These are phyloP conservation scores for Benitochromis conjunctus DNA, from an alignment of 2,113 vertebrate species.

Conservation along the genomic window DNA sequence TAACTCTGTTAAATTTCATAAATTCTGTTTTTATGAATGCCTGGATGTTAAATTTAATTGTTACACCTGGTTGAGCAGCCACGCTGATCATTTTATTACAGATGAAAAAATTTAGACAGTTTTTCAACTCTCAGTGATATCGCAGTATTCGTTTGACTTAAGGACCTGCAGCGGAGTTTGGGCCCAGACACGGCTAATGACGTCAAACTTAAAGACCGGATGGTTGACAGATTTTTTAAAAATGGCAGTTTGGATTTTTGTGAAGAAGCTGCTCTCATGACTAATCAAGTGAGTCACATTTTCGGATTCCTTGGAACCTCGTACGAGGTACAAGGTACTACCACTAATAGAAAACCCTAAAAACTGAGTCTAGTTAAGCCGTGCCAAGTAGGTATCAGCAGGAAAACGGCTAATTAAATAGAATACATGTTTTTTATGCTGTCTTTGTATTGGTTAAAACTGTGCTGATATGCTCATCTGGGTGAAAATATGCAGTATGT, in stretches of 20 bases:
- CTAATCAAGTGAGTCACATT: neutral
- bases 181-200: too few species aligned
- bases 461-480: neutral
- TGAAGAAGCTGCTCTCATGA: neutral
- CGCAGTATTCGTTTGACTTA: too few species aligned
- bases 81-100: too few species aligned
- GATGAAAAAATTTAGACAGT: too few species aligned
- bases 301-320: neutral
- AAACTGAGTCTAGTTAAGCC: neutral
- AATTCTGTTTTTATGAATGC: too few species aligned
- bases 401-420: neutral
- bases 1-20: too few species aligned
- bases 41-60: too few species aligned
- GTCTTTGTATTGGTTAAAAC: neutral
- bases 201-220: too few species aligned
- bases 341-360: neutral
- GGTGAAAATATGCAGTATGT: neutral
- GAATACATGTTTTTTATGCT: neutral
- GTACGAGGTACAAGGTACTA: neutral
- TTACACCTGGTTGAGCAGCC: too few species aligned
- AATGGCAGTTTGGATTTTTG: neutral
- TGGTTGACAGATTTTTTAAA: neutral
- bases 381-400: neutral
- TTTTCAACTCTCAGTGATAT: too few species aligned
- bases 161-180: too few species aligned